A percentile compares a stretch with the other conserved stretches of the same genome.
Evolutionary conservation across 2,797 vertebrate species (phyloP).

Genomic region (Ataeniobius toweri): DNA sequence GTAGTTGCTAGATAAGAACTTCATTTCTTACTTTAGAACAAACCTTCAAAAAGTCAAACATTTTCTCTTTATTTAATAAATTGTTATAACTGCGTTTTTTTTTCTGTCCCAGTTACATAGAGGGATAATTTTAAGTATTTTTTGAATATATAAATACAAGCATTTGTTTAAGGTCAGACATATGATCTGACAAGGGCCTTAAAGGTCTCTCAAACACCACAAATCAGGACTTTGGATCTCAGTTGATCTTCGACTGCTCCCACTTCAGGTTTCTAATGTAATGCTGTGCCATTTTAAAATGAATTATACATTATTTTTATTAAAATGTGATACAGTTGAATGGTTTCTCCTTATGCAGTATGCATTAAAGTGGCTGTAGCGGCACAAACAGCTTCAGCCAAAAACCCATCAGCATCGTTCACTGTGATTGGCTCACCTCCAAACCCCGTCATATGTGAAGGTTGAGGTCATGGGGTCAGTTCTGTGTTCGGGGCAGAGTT

Average conservation of each 20-base stretch:
- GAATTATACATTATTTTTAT: constrained; percentile 61
- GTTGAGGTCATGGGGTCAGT: constrained; percentile 68
- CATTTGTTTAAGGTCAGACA: background rate
- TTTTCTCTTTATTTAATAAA: background rate
- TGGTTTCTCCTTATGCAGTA: constrained; percentile 48
- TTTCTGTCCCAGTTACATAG: background rate
- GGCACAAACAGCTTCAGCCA: constrained; percentile 51
- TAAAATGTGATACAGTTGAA: constrained; percentile 51
- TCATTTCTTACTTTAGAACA: background rate
- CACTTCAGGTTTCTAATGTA: constrained; percentile 35
- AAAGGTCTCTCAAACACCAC: constrained; percentile 76
- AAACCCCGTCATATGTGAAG: constrained; percentile 73
- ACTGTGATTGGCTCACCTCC: constrained; percentile 73
- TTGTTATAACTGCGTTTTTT: background rate
- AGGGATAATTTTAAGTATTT: background rate
- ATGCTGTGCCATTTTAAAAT: constrained; percentile 62
- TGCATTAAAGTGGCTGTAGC: constrained; percentile 56
- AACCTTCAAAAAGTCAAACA: background rate
- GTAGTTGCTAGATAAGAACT: background rate
- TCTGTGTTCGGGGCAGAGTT: constrained; percentile 50
- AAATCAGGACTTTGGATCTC: constrained; percentile 65
- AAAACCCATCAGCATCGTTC: constrained; percentile 64
- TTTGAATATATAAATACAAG: background rate
- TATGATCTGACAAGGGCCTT: constrained; percentile 38
- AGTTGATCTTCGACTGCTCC: constrained; percentile 69